Percentiles rank a stretch among this genome's conserved stretches.
Conservation (phyloP, 2,888 invertebrate genomes). For the Tenthredo livida region DNA sequence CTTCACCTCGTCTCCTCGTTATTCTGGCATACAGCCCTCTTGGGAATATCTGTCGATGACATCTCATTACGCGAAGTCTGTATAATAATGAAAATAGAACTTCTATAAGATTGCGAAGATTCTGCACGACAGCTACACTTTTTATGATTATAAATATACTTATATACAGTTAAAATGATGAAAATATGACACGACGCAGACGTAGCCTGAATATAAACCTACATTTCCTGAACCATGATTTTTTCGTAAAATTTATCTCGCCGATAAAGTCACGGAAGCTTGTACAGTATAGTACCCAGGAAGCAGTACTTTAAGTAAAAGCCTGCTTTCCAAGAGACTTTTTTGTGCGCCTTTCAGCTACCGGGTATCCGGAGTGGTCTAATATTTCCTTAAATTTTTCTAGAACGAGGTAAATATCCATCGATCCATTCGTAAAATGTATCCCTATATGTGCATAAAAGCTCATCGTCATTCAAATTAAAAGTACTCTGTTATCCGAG, state of each 20-base stretch:
- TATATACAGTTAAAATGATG: neutral
- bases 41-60: constrained; percentile 37
- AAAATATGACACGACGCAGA: neutral
- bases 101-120: neutral
- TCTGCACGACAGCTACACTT: neutral
- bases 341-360: neutral
- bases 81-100: neutral
- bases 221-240: neutral
- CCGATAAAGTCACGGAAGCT: neutral
- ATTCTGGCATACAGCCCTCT: constrained; percentile 7
- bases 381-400: neutral
- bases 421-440: neutral
- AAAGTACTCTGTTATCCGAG: neutral
- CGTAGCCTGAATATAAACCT: neutral
- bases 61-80: constrained; percentile 9
- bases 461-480: neutral
- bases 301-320: neutral
- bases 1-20: constrained; percentile 30
- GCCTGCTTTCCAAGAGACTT: neutral
- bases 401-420: neutral
- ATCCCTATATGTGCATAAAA: neutral
- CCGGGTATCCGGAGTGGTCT: neutral
- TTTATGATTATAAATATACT: neutral
- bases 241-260: neutral
- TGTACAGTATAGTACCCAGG: neutral